Percentiles rank a stretch among this genome's conserved stretches.
These are phyloP conservation scores for Epizoanthus illoricatus DNA, from an alignment of 92 coral and sea anemone species.

Conservation along the genomic window DNA sequence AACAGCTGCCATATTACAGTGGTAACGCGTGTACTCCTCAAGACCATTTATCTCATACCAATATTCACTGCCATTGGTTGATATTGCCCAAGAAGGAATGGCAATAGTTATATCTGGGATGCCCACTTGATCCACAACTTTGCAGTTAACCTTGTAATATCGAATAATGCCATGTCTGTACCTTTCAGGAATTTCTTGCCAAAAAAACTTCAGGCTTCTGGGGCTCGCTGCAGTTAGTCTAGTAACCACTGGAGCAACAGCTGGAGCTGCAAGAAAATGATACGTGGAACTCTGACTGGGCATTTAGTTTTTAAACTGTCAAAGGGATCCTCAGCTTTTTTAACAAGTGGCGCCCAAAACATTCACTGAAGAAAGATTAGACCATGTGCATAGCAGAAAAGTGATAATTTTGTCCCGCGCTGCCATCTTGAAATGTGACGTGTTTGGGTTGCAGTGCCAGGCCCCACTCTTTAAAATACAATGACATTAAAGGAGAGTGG, in stretches of 20 bases:
- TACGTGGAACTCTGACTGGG: neutral
- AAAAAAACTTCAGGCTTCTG: neutral
- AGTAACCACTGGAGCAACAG: neutral
- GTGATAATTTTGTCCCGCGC: too few relatives aligned
- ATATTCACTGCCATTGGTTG: neutral
- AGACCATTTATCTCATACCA: constrained; percentile 16
- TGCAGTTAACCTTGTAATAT: neutral
- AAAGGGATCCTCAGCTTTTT: too few relatives aligned
- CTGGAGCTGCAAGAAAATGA: constrained; percentile 11
- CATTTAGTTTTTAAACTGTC: too few relatives aligned
- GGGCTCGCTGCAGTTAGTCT: neutral
- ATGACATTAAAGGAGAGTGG: too few relatives aligned
- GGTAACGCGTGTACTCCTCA: constrained; percentile 4
- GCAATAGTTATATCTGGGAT: neutral
- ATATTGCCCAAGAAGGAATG: neutral
- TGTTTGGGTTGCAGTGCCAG: too few relatives aligned
- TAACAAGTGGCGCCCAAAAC: too few relatives aligned
- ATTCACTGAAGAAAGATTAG: too few relatives aligned
- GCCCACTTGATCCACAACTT: neutral
- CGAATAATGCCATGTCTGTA: constrained; percentile 11
- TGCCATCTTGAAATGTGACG: too few relatives aligned
- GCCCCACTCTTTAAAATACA: too few relatives aligned
- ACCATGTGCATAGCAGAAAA: too few relatives aligned
- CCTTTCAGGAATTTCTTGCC: constrained; percentile 2
- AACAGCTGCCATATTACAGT: neutral